Percentiles rank a stretch among this genome's conserved stretches.
Conservation (phyloP, 2,797 vertebrate genomes). For the Pseudotriccus pelzelni region DNA sequence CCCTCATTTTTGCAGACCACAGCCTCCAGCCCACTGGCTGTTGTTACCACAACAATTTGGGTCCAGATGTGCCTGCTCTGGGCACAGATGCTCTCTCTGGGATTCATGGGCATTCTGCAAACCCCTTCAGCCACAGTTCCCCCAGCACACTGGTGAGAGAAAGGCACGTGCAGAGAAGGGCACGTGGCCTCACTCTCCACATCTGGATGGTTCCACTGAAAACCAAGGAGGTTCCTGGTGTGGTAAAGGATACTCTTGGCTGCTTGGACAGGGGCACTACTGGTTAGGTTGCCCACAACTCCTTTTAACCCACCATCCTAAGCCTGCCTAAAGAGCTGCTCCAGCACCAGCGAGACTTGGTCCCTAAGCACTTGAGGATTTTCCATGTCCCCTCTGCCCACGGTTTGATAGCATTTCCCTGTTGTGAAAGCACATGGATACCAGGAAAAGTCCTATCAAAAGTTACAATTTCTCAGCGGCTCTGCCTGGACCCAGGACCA, state of each 20-base stretch:
- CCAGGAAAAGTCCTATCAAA: not conserved
- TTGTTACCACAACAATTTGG: not conserved
- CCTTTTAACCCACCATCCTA: not conserved
- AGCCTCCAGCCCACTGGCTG: not conserved
- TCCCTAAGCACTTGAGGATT: not conserved
- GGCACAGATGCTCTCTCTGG: not conserved
- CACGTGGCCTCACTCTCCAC: not conserved
- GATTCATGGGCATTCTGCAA: not conserved
- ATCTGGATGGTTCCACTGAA: not conserved
- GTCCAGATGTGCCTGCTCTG: not conserved
- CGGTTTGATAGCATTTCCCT: not conserved
- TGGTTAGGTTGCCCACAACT: not conserved
- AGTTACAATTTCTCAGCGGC: not conserved
- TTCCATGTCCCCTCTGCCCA: not conserved
- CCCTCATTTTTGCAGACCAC: accelerated
- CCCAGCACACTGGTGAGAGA: not conserved
- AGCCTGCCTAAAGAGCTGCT: not conserved
- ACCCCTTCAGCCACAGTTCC: not conserved
- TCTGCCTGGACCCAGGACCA: not conserved
- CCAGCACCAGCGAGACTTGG: not conserved
- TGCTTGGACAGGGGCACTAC: not conserved
- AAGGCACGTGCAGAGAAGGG: not conserved
- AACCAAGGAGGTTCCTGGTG: not conserved
- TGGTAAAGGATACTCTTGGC: not conserved
- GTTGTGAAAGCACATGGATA: not conserved